These are phyloP conservation scores for Eueides isabella DNA, from an alignment of 1,140 invertebrate genomes.

Conservation along the genomic window DNA sequence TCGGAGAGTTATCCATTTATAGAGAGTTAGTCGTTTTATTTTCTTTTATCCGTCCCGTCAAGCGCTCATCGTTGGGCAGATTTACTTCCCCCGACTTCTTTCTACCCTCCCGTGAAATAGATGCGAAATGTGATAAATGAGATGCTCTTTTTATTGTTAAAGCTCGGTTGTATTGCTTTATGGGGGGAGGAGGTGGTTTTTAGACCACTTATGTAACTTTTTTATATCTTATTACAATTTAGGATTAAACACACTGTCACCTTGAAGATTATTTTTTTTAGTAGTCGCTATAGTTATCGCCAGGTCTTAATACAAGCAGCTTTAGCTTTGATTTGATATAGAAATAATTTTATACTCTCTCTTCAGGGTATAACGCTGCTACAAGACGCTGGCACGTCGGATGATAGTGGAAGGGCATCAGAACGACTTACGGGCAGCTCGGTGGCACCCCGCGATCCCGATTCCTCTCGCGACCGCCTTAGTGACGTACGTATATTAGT, in stretches of 20 bases:
- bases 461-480: slow-evolving; percentile 90
- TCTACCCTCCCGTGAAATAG: slow-evolving; percentile 77
- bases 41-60: slow-evolving; percentile 71
- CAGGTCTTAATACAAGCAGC: neutral
- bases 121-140: slow-evolving; percentile 81
- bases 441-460: slow-evolving; percentile 87
- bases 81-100: slow-evolving; percentile 57
- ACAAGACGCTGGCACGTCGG: slow-evolving; percentile 89
- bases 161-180: slow-evolving; percentile 66
- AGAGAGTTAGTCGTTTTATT: slow-evolving; percentile 79
- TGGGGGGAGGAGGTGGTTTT: slow-evolving; percentile 47
- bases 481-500: slow-evolving; percentile 87
- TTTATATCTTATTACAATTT: slow-evolving; percentile 38
- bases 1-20: slow-evolving; percentile 77
- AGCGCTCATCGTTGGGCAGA: slow-evolving; percentile 66
- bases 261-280: neutral
- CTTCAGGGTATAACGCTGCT: slow-evolving; percentile 85
- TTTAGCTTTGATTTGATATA: slow-evolving; percentile 3
- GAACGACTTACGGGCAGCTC: slow-evolving; percentile 89
- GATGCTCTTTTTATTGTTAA: slow-evolving; percentile 78
- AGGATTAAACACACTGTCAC: neutral
- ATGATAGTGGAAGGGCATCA: slow-evolving; percentile 89
- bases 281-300: neutral
- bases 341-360: slow-evolving; percentile 34
- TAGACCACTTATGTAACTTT: slow-evolving; percentile 65